phyloP scores from a whole-genome alignment of 2,888 invertebrate genomes.

The Linnaemya vulpina region DNA sequence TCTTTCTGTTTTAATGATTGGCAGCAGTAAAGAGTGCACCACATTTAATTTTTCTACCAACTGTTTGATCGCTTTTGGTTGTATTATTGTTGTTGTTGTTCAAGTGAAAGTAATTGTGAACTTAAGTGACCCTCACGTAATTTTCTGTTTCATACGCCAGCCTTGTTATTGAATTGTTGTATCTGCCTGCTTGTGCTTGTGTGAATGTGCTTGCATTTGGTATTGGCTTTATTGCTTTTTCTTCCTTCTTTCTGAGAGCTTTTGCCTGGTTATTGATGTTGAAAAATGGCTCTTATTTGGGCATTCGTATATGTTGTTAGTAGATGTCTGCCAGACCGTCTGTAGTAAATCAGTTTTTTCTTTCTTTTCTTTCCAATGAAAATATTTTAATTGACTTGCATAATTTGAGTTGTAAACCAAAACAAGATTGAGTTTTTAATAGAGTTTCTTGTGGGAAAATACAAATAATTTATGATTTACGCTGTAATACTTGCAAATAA shows the following conservation, averaged over 20 bases:
- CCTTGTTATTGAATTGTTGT: slow-evolving; percentile 54
- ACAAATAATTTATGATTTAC: background rate
- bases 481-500: too few relatives aligned
- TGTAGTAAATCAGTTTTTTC: slow-evolving; percentile 53
- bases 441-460: slow-evolving; percentile 46
- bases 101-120: slow-evolving; percentile 82
- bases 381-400: slow-evolving; percentile 62
- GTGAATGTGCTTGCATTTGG: slow-evolving; percentile 18
- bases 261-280: slow-evolving; percentile 25
- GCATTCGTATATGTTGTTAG: background rate
- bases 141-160: slow-evolving; percentile 51
- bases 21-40: slow-evolving; percentile 21
- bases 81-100: slow-evolving; percentile 58
- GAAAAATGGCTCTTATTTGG: slow-evolving; percentile 24
- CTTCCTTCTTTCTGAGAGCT: slow-evolving; percentile 35
- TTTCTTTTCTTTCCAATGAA: slow-evolving; percentile 44
- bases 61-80: slow-evolving; percentile 34
- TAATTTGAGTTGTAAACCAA: slow-evolving; percentile 27
- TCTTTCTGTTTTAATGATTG: background rate
- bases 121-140: slow-evolving; percentile 79
- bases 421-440: slow-evolving; percentile 17
- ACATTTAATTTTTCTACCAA: slow-evolving; percentile 55
- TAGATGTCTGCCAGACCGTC: slow-evolving; percentile 55
- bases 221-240: slow-evolving; percentile 28
- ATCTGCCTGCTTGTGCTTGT: slow-evolving; percentile 39